A percentile compares a stretch with the other conserved stretches of the same genome.
Evolutionary conservation across 2,888 invertebrate species (phyloP).

Genomic region (Omphaloscelis lunosa): DNA sequence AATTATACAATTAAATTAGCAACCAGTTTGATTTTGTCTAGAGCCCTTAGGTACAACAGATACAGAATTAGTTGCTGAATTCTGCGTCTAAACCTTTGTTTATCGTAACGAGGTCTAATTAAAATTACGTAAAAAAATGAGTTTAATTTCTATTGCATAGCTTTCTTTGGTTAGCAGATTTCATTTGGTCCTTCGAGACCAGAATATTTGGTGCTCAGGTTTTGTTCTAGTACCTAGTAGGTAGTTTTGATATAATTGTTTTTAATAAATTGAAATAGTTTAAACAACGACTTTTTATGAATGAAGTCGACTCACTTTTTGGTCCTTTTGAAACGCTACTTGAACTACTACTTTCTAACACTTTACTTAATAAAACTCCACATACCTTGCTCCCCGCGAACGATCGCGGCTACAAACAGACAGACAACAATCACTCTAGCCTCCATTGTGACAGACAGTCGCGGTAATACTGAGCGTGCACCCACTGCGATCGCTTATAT

Average conservation of each 20-base stretch:
- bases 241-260: not conserved
- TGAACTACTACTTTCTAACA: not conserved
- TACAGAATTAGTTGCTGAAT: too few species aligned
- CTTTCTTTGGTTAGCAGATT: not conserved
- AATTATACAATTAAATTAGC: too few species aligned
- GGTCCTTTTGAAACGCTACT: not conserved
- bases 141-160: not conserved
- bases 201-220: not conserved
- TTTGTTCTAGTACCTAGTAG: too few species aligned
- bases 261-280: not conserved
- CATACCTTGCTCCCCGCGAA: constrained; percentile 53
- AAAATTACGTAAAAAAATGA: not conserved
- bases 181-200: not conserved
- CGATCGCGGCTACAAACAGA: constrained; percentile 38
- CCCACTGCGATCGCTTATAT: constrained; percentile 43
- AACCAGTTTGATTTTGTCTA: too few species aligned
- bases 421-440: constrained; percentile 44
- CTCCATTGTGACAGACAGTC: constrained; percentile 47
- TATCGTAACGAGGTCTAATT: not conserved
- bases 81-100: not conserved
- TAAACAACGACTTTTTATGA: too few species aligned
- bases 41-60: too few species aligned
- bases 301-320: not conserved
- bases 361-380: constrained; percentile 18
- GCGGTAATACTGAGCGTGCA: constrained; percentile 41